Conservation (phyloP, 1,140 invertebrate species). For the Temnothorax curvispinosus region DNA sequence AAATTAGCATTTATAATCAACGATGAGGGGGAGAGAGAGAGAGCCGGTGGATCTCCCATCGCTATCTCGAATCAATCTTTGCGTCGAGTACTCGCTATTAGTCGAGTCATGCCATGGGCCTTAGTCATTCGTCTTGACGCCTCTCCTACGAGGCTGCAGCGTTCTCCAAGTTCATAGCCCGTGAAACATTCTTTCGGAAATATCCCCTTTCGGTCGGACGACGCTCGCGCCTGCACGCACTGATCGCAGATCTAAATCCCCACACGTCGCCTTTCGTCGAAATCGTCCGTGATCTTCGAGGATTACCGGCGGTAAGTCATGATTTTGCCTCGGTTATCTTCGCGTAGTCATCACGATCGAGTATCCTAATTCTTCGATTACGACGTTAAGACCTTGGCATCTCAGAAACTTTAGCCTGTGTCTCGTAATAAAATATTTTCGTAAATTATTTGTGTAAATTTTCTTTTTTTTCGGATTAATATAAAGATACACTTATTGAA, state of each 20-base stretch:
- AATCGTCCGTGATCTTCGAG: conserved; percentile 25
- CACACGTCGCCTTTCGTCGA: conserved; percentile 4
- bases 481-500: background rate
- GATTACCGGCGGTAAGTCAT: background rate
- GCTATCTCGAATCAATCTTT: conserved; percentile 75
- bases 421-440: background rate
- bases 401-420: background rate
- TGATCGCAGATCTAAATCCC: conserved; percentile 6
- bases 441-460: conserved; percentile 9
- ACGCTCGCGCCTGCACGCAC: background rate
- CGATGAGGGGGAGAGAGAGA: conserved; percentile 15
- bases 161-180: conserved; percentile 31
- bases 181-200: conserved; percentile 44
- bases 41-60: conserved; percentile 61
- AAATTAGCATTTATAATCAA: conserved; percentile 81
- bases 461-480: background rate
- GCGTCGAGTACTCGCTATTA: conserved; percentile 73
- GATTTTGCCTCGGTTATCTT: background rate
- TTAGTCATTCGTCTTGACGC: conserved; percentile 72
- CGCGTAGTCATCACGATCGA: background rate
- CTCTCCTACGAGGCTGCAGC: conserved; percentile 41
- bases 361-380: background rate
- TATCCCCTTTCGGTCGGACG: conserved; percentile 33
- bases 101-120: conserved; percentile 71
- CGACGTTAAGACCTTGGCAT: no score